phyloP scores from a whole-genome alignment of 2,888 invertebrate genomes.

The Ectemnius continuus region DNA sequence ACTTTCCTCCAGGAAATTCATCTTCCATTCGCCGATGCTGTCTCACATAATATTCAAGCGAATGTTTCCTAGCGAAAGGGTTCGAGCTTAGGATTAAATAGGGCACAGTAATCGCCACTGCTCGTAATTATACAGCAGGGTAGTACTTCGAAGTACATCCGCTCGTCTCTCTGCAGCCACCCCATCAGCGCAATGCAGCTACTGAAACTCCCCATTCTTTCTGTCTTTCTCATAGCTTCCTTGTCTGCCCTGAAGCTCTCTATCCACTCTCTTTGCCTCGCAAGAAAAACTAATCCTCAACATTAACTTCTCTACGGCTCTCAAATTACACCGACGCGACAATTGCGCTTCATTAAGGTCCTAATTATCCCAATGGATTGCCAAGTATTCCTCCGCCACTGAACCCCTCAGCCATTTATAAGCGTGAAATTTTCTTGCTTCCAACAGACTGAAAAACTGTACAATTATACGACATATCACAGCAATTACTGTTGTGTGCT shows the following conservation, averaged over 20 bases:
- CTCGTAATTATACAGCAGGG: slow-evolving; percentile 51
- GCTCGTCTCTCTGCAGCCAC: neutral
- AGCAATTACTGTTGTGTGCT: too few relatives aligned
- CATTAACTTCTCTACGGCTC: slow-evolving; percentile 5
- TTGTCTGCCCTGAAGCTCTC: neutral
- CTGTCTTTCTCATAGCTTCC: neutral
- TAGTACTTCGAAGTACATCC: slow-evolving; percentile 20
- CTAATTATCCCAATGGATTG: slow-evolving; percentile 1
- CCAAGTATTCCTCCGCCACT: neutral
- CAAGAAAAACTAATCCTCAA: slow-evolving; percentile 23
- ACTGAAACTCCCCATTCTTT: neutral
- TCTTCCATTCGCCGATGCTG: slow-evolving; percentile 17
- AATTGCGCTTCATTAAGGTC: neutral
- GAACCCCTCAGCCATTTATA: too few relatives aligned
- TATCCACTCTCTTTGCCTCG: neutral
- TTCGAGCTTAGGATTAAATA: slow-evolving; percentile 55
- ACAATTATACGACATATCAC: too few relatives aligned
- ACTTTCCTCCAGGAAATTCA: neutral
- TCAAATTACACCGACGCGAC: neutral
- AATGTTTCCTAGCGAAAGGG: slow-evolving; percentile 40
- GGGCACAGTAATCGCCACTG: slow-evolving; percentile 50
- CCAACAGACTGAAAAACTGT: too few relatives aligned
- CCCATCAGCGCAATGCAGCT: slow-evolving; percentile 13
- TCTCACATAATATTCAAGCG: slow-evolving; percentile 39
- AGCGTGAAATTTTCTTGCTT: too few relatives aligned